Evolutionary conservation across 2,888 invertebrate species (phyloP).

Genomic region (Venustoraphidia nigricollis): DNA sequence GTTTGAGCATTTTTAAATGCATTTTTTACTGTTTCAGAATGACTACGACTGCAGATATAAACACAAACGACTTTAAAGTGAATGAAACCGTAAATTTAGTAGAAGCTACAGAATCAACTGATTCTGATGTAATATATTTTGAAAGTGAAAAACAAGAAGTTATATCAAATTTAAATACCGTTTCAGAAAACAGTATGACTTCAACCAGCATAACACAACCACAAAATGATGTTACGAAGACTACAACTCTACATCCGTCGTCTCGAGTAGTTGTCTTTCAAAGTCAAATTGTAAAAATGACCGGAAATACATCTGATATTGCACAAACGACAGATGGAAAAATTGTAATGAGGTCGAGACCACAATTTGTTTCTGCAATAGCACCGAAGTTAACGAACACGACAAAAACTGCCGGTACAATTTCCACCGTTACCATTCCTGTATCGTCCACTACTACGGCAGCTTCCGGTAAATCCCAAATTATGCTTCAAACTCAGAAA

Average conservation of each 20-base stretch:
- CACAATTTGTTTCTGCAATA: slow-evolving; percentile 10
- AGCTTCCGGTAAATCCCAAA: slow-evolving; percentile 8
- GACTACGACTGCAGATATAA: too few relatives aligned
- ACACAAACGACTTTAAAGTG: too few relatives aligned
- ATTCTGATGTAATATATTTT: too few relatives aligned
- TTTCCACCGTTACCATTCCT: slow-evolving; percentile 7
- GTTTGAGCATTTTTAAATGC: too few relatives aligned
- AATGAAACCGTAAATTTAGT: too few relatives aligned
- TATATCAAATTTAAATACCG: too few relatives aligned
- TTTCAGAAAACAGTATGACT: too few relatives aligned
- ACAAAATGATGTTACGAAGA: too few relatives aligned
- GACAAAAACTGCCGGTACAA: slow-evolving; percentile 6
- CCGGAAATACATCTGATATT: not conserved
- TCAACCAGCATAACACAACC: too few relatives aligned
- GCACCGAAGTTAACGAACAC: slow-evolving; percentile 7
- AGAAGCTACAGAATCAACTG: too few relatives aligned
- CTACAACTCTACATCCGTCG: not conserved
- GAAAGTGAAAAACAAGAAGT: too few relatives aligned
- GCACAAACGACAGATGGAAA: slow-evolving; percentile 7
- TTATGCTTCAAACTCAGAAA: slow-evolving; percentile 9
- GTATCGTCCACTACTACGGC: not conserved
- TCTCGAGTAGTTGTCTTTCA: slow-evolving; percentile 2
- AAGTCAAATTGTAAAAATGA: slow-evolving; percentile 1
- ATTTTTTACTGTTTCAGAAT: too few relatives aligned
- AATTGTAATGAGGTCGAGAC: slow-evolving; percentile 9